A percentile compares a stretch with the other conserved stretches of the same genome.
Conservation (phyloP, 2,888 invertebrate species). For the Chrysotoxum bicinctum region DNA sequence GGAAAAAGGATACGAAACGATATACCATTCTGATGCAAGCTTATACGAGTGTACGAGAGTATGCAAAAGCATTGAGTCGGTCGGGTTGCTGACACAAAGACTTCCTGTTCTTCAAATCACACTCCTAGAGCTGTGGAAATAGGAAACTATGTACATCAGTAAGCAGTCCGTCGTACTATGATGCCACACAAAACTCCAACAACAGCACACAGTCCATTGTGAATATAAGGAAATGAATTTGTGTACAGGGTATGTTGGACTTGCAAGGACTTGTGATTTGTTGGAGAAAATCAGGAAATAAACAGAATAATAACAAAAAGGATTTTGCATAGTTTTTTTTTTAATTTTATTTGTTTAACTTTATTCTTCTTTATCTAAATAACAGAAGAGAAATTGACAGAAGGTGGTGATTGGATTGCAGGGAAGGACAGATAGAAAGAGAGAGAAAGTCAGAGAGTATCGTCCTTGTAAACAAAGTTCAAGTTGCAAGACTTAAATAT, state of each 20-base stretch:
- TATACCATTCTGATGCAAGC: constrained; percentile 18
- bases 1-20: constrained; percentile 41
- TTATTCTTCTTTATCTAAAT: background rate
- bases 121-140: background rate
- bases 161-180: background rate
- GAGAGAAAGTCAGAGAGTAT: background rate
- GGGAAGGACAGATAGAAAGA: background rate
- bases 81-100: constrained; percentile 19
- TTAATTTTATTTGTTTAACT: background rate
- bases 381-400: background rate
- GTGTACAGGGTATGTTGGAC: constrained; percentile 31
- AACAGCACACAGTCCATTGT: constrained; percentile 29
- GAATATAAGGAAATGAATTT: constrained; percentile 57
- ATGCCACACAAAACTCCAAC: background rate
- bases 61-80: constrained; percentile 21
- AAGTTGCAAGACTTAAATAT: background rate
- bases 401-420: background rate
- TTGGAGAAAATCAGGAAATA: constrained; percentile 28
- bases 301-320: background rate
- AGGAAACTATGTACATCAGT: constrained; percentile 13
- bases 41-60: background rate
- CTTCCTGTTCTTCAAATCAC: constrained; percentile 22
- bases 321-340: background rate
- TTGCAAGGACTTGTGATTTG: constrained; percentile 32
- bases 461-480: background rate